Base-by-base conservation (phyloP, 2,797 vertebrate genomes). In the Parambassis ranga region DNA sequence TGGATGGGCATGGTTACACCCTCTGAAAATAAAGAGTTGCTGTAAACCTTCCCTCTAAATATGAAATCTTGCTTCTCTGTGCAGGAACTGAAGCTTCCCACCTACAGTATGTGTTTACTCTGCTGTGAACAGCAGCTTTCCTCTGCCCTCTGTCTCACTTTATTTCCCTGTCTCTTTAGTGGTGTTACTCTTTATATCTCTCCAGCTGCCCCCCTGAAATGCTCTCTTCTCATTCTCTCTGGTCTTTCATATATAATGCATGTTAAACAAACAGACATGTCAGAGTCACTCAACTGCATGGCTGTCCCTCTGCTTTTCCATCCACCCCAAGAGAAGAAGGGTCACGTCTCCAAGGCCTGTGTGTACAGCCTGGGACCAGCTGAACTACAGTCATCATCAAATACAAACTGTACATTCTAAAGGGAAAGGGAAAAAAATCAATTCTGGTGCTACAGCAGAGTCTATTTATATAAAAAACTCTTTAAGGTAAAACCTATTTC, bases 241-340 rank as follows among this genome's bases (percentile, higher is more conserved):
- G 55, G 42, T 81, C 61, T 75, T 83, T 87, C 82, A 84, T 89
- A 71, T 85, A 83, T 87, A 86, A 89, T 88, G 71, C 73, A 89
- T 82, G 74, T 61, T 82, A 83, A 85, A 87, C 81, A 88, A 90
- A 90, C 89, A 89, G 79, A 79, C 52, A 71, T 82, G 83, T 87
- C 86, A 75, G 48, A 83, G 46, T 73, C 72, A 71, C 75, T 87
- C 73, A 82, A 51, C 81, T 51, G 64, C 50, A 70, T 36, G 41
- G 46, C 48, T 52, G 79, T 75, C 80, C 80, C 62, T 44, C 55
- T 3, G 6, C 56, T 68, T 27, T 71, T 73, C 50, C 53, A 35
- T 57, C 43, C 48, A 50, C 23, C 59, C 51, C n/a, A 33, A 48
- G 31, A 42, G 14, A 9, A 24, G 14, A 31, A 23, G 22, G 33